A percentile compares a stretch with the other conserved stretches of the same genome.
These are phyloP conservation scores for Chrysopilus asiliformis DNA, from an alignment of 2,888 invertebrate species.

Conservation along the genomic window DNA sequence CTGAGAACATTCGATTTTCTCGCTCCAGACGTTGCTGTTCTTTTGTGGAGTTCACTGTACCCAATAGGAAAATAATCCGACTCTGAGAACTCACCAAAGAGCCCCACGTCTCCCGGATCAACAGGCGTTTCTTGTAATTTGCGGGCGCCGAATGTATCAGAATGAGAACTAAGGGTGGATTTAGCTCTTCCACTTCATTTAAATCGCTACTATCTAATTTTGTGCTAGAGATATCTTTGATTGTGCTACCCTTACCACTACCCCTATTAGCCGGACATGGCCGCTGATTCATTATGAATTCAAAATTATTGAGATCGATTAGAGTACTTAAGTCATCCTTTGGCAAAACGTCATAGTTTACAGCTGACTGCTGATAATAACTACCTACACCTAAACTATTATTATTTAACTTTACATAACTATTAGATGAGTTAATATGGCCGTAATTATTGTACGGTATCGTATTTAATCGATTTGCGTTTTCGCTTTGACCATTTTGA, in stretches of 20 bases:
- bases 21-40: conserved; percentile 31
- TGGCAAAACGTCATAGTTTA: conserved; percentile 16
- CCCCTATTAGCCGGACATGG: conserved; percentile 32
- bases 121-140: conserved; percentile 48
- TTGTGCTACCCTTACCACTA: no score
- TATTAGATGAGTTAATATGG: background rate
- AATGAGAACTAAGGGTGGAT: conserved; percentile 44
- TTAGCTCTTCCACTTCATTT: conserved; percentile 23
- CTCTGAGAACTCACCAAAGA: conserved; percentile 36
- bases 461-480: conserved; percentile 9
- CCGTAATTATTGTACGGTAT: background rate
- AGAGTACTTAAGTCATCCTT: conserved; percentile 32
- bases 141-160: conserved; percentile 55
- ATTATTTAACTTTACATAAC: conserved; percentile 1
- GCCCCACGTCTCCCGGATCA: conserved; percentile 66
- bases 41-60: conserved; percentile 36
- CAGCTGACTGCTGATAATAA: conserved; percentile 1
- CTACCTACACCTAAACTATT: conserved; percentile 4
- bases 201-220: conserved; percentile 3
- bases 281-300: conserved; percentile 45
- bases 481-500: conserved; percentile 10
- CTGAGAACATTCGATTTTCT: conserved; percentile 46
- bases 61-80: conserved; percentile 54
- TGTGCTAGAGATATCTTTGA: conserved; percentile 1
- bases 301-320: conserved; percentile 47